phyloP scores from a whole-genome alignment of 2,888 invertebrate species.

The Sminthurides aquaticus region DNA sequence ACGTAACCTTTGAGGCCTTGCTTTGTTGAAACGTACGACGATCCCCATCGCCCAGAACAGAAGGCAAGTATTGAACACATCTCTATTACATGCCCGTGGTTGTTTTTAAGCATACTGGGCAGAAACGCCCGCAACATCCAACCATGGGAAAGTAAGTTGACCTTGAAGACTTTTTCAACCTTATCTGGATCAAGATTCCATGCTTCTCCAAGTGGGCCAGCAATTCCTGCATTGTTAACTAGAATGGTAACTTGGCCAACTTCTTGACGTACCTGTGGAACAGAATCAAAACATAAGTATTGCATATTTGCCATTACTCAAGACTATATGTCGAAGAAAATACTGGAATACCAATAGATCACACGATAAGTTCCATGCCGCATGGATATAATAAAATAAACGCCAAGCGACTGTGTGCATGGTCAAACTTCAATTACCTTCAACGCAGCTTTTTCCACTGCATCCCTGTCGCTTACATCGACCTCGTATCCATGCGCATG shows the following conservation, averaged over 20 bases:
- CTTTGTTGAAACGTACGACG: background rate
- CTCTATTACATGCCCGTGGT: constrained; percentile 1
- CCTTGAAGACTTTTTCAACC: background rate
- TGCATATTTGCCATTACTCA: too few species aligned
- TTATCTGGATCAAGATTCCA: constrained; percentile 2
- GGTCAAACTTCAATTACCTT: background rate
- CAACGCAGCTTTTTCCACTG: background rate
- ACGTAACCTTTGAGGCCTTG: constrained; percentile 4
- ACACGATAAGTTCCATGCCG: too few species aligned
- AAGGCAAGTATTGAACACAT: background rate
- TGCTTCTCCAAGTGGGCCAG: background rate
- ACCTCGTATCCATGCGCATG: background rate
- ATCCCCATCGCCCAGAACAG: constrained; percentile 1
- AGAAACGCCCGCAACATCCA: background rate
- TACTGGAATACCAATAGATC: too few species aligned
- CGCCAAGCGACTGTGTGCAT: too few species aligned
- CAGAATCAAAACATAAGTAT: too few species aligned
- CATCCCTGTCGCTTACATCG: background rate
- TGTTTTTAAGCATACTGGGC: background rate
- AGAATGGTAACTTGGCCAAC: constrained; percentile 3
- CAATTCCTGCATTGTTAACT: constrained; percentile 9
- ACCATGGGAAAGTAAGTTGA: background rate
- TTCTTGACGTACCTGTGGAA: constrained; percentile 47
- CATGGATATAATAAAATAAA: too few species aligned
- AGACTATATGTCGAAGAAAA: too few species aligned